phyloP scores from a whole-genome alignment of 2,888 invertebrate genomes.

The Epinotia demarniana region DNA sequence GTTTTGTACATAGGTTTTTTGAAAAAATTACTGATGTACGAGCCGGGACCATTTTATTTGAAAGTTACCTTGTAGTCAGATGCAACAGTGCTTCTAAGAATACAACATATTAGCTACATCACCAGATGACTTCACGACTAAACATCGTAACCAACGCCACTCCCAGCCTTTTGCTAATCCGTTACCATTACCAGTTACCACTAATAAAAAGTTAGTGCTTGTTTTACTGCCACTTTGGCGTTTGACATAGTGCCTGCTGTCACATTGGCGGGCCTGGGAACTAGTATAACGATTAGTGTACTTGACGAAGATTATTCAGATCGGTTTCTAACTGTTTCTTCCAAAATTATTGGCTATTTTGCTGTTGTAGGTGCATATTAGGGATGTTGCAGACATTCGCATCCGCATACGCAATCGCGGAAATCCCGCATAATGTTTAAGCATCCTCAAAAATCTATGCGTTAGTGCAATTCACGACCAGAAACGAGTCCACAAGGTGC shows the following conservation, averaged over 20 bases:
- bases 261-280: not conserved
- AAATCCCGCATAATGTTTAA: too few species aligned
- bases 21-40: too few species aligned
- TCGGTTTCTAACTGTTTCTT: not conserved
- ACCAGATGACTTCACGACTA: conserved; percentile 7
- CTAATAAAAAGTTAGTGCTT: conserved; percentile 33
- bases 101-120: not conserved
- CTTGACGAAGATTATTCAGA: not conserved
- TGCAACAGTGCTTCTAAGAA: not conserved
- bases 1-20: too few species aligned
- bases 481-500: too few species aligned
- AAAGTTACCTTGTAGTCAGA: not conserved
- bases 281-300: not conserved
- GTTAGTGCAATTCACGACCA: too few species aligned
- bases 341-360: not conserved
- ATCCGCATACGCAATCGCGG: too few species aligned
- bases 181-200: conserved; percentile 28
- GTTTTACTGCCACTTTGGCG: conserved; percentile 28
- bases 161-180: conserved; percentile 30
- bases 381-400: too few species aligned
- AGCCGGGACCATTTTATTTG: too few species aligned
- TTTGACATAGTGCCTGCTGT: not conserved
- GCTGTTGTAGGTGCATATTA: too few species aligned
- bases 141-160: conserved; percentile 3
- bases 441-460: too few species aligned